Percentiles rank a stretch among this genome's conserved stretches.
These are phyloP conservation scores for Rhinogobio ventralis DNA, from an alignment of 2,797 vertebrate genomes.

Conservation along the genomic window DNA sequence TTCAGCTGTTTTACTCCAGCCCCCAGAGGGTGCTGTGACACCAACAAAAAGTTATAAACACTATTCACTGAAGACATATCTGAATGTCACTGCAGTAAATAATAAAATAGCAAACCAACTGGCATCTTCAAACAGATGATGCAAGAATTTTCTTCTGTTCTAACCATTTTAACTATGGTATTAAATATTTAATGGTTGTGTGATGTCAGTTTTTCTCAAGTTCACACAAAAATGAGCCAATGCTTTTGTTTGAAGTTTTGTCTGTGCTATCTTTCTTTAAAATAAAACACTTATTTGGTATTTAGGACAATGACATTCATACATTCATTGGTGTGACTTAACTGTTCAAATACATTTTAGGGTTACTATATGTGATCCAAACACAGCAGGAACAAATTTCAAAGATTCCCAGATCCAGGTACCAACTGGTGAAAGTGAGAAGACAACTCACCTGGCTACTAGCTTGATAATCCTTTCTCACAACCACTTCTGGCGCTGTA, in stretches of 20 bases:
- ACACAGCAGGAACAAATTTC: neutral
- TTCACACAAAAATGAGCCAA: neutral
- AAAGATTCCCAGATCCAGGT: neutral
- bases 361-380: neutral
- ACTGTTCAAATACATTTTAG: neutral
- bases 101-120: neutral
- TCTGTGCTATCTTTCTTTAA: neutral
- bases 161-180: neutral
- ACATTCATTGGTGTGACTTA: neutral
- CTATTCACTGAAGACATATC: neutral
- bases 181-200: neutral
- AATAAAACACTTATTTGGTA: neutral
- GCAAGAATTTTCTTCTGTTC: neutral
- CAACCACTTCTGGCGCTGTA: conserved; percentile 81
- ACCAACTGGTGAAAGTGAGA: neutral
- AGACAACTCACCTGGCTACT: conserved; percentile 78
- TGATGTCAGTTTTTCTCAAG: neutral
- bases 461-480: conserved; percentile 85
- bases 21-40: conserved; percentile 7
- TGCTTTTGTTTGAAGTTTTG: neutral
- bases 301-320: neutral
- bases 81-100: neutral
- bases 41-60: neutral
- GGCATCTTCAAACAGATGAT: neutral
- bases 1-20: neutral